phyloP scores from a whole-genome alignment of 1,140 invertebrate genomes.

The Drosophila ambigua region DNA sequence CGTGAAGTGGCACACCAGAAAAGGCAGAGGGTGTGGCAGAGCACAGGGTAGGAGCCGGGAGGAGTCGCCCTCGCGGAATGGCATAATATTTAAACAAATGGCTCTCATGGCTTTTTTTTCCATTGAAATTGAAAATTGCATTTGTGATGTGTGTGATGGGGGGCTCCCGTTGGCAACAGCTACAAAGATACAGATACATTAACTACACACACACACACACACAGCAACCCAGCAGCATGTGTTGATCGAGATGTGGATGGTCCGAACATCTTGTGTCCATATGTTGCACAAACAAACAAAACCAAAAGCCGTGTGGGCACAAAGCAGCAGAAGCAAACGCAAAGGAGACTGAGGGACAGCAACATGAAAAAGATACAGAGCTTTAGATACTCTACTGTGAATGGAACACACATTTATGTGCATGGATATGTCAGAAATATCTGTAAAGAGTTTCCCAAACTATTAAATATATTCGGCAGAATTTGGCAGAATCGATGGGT shows the following conservation, averaged over 20 bases:
- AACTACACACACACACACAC: not conserved
- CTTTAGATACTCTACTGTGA: conserved; percentile 1
- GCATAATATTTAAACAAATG: conserved; percentile 2
- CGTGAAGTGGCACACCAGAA: conserved; percentile 20
- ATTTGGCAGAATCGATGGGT: too few relatives aligned
- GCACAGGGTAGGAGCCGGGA: too few relatives aligned
- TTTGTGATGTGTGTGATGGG: too few relatives aligned
- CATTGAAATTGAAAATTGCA: not conserved
- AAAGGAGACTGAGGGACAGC: conserved; percentile 26
- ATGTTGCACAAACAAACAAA: conserved; percentile 78
- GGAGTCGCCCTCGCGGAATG: too few relatives aligned
- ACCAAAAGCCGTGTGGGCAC: conserved; percentile 36
- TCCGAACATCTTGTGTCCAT: conserved; percentile 76
- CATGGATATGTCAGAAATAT: too few relatives aligned
- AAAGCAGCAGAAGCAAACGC: conserved; percentile 16
- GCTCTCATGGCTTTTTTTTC: not conserved
- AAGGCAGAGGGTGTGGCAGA: too few relatives aligned
- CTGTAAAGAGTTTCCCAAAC: too few relatives aligned
- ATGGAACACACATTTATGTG: too few relatives aligned
- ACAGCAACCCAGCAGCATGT: conserved; percentile 34
- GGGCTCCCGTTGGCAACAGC: not conserved
- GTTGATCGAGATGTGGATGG: conserved; percentile 32
- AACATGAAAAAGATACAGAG: conserved; percentile 17
- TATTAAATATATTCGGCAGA: too few relatives aligned
- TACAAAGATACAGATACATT: conserved; percentile 10